Base-by-base conservation (phyloP, 2,888 invertebrate species). In the Napeogenes sylphis region DNA sequence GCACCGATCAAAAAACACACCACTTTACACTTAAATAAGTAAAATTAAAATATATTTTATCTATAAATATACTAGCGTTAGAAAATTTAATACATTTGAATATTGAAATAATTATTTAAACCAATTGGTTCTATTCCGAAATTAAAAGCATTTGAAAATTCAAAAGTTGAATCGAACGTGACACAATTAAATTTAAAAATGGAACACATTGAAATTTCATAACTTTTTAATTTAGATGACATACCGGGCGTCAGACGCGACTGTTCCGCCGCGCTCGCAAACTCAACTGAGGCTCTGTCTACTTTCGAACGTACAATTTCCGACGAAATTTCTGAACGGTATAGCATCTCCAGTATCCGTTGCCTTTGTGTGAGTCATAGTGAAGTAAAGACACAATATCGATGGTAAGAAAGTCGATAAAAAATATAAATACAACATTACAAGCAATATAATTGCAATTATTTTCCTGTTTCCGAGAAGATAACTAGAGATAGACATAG, bases 171-270 rank as follows among this genome's bases (percentile, higher is more conserved):
- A 51, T 30, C 8, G 21, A 21, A 21, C 10, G 8, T n/a, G 12
- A 30, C 35, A 35, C 35, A 51, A 30, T 4, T 33, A 42, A 53
- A 54, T 30, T 61, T 55, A 59, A 66, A 65, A 70, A 67, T 67
- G 66, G 70, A 70, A 70, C 69, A 70, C 64, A 68, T 70, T 59
- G 53, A 45, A 58, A 62, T 60, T 58, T 61, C 53, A 61, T 55
- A 68, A 63, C 59, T 58, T 65, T 65, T 65, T 59, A 46, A 45
- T 21, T 55, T 32, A 62, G 58, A 62, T 69, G 64, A 85, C 86
- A 76, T 83, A 88, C 88, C 87, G 83, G 63, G 75, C 74, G 79
- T 70, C 64, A 67, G 66, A 81, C 79, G 76, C 84, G 81, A 77
- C 82, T 74, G 61, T 67, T 70, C 75, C 68, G 73, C 65, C 76